phyloP scores from a whole-genome alignment of 1,140 invertebrate genomes.

The Reticulitermes speratus region DNA sequence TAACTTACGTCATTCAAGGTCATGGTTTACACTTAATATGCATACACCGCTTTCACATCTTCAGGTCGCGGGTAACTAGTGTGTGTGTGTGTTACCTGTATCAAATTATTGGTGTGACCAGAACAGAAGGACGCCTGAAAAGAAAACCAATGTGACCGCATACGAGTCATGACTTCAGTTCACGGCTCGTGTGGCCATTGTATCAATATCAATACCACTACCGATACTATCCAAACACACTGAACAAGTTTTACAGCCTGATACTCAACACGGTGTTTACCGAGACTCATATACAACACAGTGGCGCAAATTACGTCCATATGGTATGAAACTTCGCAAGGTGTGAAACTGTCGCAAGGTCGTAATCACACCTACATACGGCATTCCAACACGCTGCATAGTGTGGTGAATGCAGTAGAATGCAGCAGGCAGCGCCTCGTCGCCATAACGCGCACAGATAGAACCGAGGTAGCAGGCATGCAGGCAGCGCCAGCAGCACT shows the following conservation, averaged over 20 bases:
- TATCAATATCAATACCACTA: too few species aligned
- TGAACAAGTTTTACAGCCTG: too few species aligned
- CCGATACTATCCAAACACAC: background rate
- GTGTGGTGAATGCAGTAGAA: background rate
- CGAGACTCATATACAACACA: background rate
- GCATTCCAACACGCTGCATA: background rate
- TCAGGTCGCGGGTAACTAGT: too few species aligned
- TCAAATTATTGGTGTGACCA: too few species aligned
- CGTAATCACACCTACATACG: background rate
- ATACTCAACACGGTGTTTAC: background rate
- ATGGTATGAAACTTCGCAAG: background rate
- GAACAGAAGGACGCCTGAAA: too few species aligned
- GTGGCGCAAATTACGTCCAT: background rate
- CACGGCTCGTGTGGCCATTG: too few species aligned
- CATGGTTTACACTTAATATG: too few species aligned
- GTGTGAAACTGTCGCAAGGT: background rate
- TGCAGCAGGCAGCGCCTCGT: background rate
- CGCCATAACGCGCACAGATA: background rate
- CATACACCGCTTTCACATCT: too few species aligned
- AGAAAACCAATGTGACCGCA: too few species aligned
- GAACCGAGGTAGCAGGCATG: background rate
- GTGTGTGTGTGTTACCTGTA: too few species aligned
- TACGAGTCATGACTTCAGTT: too few species aligned
- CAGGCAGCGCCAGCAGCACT: background rate
- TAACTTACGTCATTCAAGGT: too few species aligned